Evolutionary conservation across 1,140 invertebrate genomes (phyloP).

Genomic region (Drosophila hydei): DNA sequence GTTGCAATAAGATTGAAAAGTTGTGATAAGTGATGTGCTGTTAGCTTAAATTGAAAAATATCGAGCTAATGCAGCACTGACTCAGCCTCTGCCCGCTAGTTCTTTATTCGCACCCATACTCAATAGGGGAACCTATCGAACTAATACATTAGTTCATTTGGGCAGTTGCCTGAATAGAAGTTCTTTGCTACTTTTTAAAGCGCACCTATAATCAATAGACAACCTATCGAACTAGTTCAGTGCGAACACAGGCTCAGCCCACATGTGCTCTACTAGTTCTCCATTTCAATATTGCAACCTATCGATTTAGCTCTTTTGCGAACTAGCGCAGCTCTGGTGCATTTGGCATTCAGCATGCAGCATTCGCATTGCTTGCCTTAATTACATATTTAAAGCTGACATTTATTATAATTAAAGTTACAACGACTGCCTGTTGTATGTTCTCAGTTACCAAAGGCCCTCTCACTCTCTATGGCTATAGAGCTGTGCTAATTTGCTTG

Average conservation of each 20-base stretch:
- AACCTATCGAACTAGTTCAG: conserved; percentile 13
- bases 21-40: no score
- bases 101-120: no score
- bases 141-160: no score
- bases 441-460: conserved; percentile 18
- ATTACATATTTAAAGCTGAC: conserved; percentile 78
- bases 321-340: neutral
- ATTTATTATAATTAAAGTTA: conserved; percentile 81
- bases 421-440: conserved; percentile 32
- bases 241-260: neutral
- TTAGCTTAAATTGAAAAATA: conserved; percentile 11
- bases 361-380: conserved; percentile 56
- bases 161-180: no score
- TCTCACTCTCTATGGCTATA: conserved; percentile 23
- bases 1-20: conserved; percentile 29
- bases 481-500: conserved; percentile 69
- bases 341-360: conserved; percentile 8
- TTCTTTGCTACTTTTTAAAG: neutral
- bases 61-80: no score
- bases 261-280: neutral
- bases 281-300: conserved; percentile 1
- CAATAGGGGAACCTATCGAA: no score
- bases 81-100: no score
- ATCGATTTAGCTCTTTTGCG: conserved; percentile 7
- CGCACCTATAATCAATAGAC: neutral